These are phyloP conservation scores for Uropetala carovei DNA, from an alignment of 2,888 invertebrate genomes.

Conservation along the genomic window DNA sequence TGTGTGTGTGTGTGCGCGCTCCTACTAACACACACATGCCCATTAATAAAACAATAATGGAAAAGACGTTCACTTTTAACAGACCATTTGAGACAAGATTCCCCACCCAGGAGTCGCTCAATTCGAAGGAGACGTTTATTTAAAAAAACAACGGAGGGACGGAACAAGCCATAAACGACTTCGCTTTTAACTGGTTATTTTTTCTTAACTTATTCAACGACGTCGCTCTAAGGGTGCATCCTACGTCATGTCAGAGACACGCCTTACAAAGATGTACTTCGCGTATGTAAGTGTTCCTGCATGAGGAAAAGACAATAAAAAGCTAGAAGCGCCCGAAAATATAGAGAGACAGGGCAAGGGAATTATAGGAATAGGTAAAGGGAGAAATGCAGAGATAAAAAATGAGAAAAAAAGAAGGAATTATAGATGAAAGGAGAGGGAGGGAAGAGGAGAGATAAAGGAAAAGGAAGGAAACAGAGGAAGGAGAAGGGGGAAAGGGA, in stretches of 20 bases:
- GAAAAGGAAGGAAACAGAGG: background rate
- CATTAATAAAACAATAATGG: background rate
- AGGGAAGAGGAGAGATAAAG: background rate
- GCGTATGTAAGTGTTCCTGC: background rate
- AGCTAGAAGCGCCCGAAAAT: background rate
- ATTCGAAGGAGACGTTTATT: background rate
- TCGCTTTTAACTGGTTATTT: background rate
- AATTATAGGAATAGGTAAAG: background rate
- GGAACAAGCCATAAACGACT: background rate
- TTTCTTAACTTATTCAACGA: background rate
- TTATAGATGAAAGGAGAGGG: background rate
- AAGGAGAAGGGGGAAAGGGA: background rate
- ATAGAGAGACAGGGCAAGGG: background rate
- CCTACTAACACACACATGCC: too few species aligned
- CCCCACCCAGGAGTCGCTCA: constrained; percentile 9
- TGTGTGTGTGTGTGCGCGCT: too few species aligned
- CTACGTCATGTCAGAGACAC: background rate
- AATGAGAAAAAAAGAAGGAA: background rate
- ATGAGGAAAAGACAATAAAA: background rate
- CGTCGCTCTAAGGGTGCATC: background rate
- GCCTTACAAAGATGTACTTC: constrained; percentile 5
- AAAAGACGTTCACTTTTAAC: background rate
- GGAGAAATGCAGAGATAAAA: background rate
- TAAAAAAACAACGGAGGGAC: background rate
- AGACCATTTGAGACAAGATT: background rate